A percentile compares a stretch with the other conserved stretches of the same genome.
phyloP scores from a whole-genome alignment of 2,113 vertebrate genomes.

The Limnothrissa miodon region DNA sequence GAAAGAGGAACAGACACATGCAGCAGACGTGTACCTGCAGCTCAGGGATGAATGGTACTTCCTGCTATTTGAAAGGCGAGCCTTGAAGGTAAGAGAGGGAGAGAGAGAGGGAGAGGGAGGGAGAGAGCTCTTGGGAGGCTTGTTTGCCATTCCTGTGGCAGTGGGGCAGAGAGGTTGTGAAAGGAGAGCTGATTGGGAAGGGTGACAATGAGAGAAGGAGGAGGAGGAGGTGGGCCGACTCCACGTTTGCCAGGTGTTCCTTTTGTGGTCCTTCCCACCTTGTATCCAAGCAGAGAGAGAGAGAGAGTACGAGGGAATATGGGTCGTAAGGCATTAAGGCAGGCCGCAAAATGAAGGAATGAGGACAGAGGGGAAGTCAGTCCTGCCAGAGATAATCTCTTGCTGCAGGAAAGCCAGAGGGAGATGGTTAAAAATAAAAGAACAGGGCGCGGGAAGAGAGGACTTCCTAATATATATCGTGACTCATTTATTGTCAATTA shows the following conservation, averaged over 20 bases:
- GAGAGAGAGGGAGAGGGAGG: slow-evolving; percentile 55
- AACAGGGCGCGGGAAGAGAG: background rate
- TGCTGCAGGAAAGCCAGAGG: background rate
- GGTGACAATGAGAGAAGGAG: slow-evolving; percentile 20
- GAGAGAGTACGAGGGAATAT: background rate
- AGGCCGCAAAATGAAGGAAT: background rate
- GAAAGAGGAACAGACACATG: slow-evolving; percentile 13
- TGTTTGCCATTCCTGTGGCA: slow-evolving; percentile 72
- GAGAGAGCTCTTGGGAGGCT: slow-evolving; percentile 64
- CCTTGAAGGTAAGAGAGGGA: slow-evolving; percentile 36
- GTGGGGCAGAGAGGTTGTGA: slow-evolving; percentile 49
- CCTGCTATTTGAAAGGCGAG: slow-evolving; percentile 73
- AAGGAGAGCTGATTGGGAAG: slow-evolving; percentile 38
- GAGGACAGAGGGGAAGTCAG: background rate
- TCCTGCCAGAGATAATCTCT: background rate
- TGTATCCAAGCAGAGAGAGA: slow-evolving; percentile 55
- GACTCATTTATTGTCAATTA: no score
- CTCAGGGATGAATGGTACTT: slow-evolving; percentile 73
- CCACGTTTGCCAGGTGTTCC: slow-evolving; percentile 77
- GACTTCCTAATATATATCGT: background rate
- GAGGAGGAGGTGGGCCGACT: slow-evolving; percentile 59
- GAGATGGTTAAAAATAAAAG: background rate
- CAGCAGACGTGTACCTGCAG: slow-evolving; percentile 68
- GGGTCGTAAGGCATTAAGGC: background rate
- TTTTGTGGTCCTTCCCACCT: slow-evolving; percentile 73